Evolutionary conservation across 1,140 invertebrate genomes (phyloP).

Genomic region (Odontomachus brunneus): DNA sequence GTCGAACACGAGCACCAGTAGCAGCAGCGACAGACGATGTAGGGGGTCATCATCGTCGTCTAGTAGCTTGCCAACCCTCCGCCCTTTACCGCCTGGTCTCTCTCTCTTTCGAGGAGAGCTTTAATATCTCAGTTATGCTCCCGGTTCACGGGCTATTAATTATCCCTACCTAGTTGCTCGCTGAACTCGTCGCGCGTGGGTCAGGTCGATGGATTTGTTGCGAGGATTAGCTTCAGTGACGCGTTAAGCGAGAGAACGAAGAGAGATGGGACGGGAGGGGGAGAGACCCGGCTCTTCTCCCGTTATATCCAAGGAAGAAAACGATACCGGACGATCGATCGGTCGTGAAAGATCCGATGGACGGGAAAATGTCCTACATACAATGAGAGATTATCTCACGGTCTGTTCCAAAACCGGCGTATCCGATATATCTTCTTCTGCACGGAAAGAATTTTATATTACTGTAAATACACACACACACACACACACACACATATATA

Average conservation of each 20-base stretch:
- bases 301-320: not conserved
- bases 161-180: slow-evolving; percentile 43
- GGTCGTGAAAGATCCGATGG: not conserved
- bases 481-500: too few species aligned
- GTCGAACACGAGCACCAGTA: not conserved
- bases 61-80: slow-evolving; percentile 50
- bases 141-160: slow-evolving; percentile 47
- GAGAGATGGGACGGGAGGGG: not conserved
- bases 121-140: slow-evolving; percentile 56
- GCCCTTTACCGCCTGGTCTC: slow-evolving; percentile 32
- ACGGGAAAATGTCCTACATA: not conserved
- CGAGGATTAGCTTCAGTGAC: slow-evolving; percentile 36
- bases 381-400: not conserved
- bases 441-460: too few species aligned
- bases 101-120: slow-evolving; percentile 28
- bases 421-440: not conserved
- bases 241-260: slow-evolving; percentile 17
- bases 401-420: not conserved
- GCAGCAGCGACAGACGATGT: slow-evolving; percentile 35
- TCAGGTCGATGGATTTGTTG: slow-evolving; percentile 46
- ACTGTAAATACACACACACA: too few species aligned
- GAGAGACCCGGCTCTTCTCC: not conserved
- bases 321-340: not conserved
- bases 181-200: slow-evolving; percentile 28
- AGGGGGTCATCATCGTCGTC: slow-evolving; percentile 55